These are phyloP conservation scores for Todiramphus saurophagus DNA, from an alignment of 2,113 vertebrate genomes.

Conservation along the genomic window DNA sequence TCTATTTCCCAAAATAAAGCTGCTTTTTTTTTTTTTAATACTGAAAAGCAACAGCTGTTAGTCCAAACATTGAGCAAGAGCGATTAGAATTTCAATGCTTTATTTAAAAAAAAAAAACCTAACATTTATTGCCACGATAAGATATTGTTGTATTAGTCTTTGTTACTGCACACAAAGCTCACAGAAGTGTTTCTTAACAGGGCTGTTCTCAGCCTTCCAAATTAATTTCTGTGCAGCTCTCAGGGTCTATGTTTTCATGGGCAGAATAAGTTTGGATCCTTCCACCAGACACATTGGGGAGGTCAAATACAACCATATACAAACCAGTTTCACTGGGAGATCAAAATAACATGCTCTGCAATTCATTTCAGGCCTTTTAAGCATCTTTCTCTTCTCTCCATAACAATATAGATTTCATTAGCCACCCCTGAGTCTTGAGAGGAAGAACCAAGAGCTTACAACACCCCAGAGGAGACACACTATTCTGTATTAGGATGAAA, in stretches of 20 bases:
- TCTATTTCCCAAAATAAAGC: background rate
- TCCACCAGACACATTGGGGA: fast-evolving
- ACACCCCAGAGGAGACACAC: background rate
- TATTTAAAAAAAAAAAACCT: background rate
- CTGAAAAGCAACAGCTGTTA: conserved; percentile 46
- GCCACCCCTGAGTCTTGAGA: background rate
- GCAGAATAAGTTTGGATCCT: background rate
- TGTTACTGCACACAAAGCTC: background rate
- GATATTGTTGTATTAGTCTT: background rate
- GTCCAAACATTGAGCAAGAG: background rate
- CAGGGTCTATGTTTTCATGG: background rate
- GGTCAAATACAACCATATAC: background rate
- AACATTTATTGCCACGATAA: background rate
- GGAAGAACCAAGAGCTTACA: background rate
- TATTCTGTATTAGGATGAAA: background rate
- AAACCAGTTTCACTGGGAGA: background rate
- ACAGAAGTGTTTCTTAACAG: background rate
- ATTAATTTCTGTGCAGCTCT: background rate
- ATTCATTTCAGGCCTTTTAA: background rate
- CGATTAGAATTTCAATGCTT: background rate
- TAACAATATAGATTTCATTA: background rate
- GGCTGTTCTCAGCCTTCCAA: background rate
- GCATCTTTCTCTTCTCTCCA: background rate
- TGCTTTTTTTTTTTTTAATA: conserved; percentile 8
- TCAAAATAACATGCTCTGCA: background rate